phyloP scores from a whole-genome alignment of 2,113 vertebrate genomes.

The Hemiprocne comata region DNA sequence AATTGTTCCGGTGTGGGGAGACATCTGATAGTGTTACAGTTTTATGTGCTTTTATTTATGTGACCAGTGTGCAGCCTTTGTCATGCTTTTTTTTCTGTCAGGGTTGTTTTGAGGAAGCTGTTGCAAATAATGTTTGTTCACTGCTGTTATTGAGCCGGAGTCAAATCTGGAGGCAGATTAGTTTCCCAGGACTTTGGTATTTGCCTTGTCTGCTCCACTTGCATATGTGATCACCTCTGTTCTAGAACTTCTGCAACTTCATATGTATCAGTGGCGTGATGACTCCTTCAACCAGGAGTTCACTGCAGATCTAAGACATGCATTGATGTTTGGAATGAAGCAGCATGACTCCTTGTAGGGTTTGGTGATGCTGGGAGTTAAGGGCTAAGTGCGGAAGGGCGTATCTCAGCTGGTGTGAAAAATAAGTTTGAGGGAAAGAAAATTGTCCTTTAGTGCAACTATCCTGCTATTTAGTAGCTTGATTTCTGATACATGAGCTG shows the following conservation, averaged over 20 bases:
- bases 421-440: background rate
- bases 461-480: background rate
- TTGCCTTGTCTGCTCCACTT: background rate
- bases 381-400: background rate
- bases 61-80: background rate
- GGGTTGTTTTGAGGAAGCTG: background rate
- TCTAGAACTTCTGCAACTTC: background rate
- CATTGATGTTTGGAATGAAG: background rate
- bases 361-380: background rate
- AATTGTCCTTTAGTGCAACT: background rate
- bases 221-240: background rate
- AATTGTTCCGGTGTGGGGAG: background rate
- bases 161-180: background rate
- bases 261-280: fast-evolving
- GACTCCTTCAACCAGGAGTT: background rate
- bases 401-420: fast-evolving
- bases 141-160: background rate
- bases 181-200: background rate
- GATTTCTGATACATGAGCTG: background rate
- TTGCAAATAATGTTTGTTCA: conserved; percentile 15
- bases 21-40: background rate
- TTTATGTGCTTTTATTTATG: background rate
- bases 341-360: fast-evolving
- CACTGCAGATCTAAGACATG: background rate
- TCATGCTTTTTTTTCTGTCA: background rate